A percentile compares a stretch with the other conserved stretches of the same genome.
Evolutionary conservation across 2,888 invertebrate species (phyloP).

Genomic region (Parnassius smintheus): DNA sequence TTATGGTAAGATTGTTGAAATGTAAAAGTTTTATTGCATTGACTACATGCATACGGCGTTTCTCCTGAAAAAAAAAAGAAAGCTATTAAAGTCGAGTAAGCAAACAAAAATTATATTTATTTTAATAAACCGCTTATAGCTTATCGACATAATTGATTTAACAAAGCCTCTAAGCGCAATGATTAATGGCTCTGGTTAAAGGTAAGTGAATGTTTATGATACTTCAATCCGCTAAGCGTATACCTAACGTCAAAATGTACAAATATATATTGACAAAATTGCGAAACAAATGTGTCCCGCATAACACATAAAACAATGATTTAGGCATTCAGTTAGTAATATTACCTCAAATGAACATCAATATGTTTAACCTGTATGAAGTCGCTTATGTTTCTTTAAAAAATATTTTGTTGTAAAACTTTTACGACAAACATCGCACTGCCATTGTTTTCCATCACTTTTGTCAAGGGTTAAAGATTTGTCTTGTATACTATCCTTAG

Average conservation of each 20-base stretch:
- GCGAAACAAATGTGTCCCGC: too few relatives aligned
- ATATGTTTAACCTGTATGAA: conserved; percentile 87
- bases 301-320: conserved; percentile 5
- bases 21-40: conserved; percentile 92
- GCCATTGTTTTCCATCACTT: conserved; percentile 89
- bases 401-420: conserved; percentile 94
- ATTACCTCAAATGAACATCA: conserved; percentile 73
- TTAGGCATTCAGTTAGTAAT: conserved; percentile 60
- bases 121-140: neutral
- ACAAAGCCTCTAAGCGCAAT: conserved; percentile 17
- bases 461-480: conserved; percentile 47
- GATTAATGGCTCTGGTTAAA: conserved; percentile 25
- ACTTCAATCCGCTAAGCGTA: conserved; percentile 7
- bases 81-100: neutral
- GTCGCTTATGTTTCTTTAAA: conserved; percentile 91
- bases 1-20: conserved; percentile 96
- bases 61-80: conserved; percentile 81
- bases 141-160: too few relatives aligned
- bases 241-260: neutral
- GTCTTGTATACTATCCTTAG: conserved; percentile 39
- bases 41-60: conserved; percentile 91
- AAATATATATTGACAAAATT: too few relatives aligned
- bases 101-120: neutral
- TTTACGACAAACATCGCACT: conserved; percentile 91
- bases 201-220: conserved; percentile 21